Conservation (phyloP, 2,113 vertebrate genomes). For the Ptilonorhynchus violaceus region DNA sequence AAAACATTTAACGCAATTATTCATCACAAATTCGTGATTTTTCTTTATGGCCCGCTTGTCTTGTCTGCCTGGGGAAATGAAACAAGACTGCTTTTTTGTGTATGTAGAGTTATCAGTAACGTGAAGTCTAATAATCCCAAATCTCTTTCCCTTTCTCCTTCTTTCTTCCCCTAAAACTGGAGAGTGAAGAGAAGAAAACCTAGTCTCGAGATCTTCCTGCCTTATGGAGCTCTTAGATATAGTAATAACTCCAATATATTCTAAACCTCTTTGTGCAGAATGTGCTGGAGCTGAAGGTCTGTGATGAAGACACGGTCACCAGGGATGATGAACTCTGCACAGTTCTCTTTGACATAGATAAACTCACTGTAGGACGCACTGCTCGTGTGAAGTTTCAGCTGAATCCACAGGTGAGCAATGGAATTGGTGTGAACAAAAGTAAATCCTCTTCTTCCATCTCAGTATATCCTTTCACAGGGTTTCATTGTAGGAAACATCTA, state of each 20-base stretch:
- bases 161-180: neutral
- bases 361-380: constrained; percentile 71
- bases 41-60: neutral
- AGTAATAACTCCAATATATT: neutral
- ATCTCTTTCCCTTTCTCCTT: neutral
- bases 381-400: constrained; percentile 73
- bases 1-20: neutral
- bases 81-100: neutral
- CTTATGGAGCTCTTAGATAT: neutral
- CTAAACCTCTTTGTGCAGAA: constrained; percentile 60
- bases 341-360: constrained; percentile 76
- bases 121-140: neutral
- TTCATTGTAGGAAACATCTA: neutral
- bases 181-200: neutral
- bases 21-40: neutral
- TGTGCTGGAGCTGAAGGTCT: constrained; percentile 71
- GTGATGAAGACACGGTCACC: constrained; percentile 72
- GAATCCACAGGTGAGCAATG: constrained; percentile 68
- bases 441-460: neutral
- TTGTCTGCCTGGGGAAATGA: neutral
- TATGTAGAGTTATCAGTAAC: neutral
- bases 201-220: neutral
- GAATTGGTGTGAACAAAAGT: neutral
- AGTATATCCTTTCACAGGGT: neutral
- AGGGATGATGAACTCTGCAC: constrained; percentile 78